These are phyloP conservation scores for Leptinotarsa undecemlineata DNA, from an alignment of 1,140 invertebrate species.

Conservation along the genomic window DNA sequence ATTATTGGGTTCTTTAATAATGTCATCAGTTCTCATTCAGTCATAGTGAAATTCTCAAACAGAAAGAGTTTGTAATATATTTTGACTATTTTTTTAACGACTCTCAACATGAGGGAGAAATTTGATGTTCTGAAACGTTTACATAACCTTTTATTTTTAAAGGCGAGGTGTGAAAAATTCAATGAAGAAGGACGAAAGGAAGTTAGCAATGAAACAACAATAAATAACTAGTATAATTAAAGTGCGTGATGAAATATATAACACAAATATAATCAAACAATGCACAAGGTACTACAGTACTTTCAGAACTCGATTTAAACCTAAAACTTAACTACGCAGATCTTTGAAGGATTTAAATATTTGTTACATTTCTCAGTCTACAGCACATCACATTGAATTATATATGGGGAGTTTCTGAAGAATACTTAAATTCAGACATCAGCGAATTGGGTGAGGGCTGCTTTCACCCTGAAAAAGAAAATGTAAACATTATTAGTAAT, in stretches of 20 bases:
- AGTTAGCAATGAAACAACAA: neutral
- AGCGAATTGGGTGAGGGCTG: conserved; percentile 21
- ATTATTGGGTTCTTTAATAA: no score
- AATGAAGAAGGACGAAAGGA: no score
- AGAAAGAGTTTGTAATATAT: no score
- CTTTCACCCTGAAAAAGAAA: conserved; percentile 28
- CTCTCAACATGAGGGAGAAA: no score
- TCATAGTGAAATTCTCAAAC: no score
- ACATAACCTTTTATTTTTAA: no score
- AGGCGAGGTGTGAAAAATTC: no score
- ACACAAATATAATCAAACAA: conserved; percentile 26
- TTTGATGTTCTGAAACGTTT: no score
- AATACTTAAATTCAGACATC: conserved; percentile 20
- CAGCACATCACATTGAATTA: conserved; percentile 29
- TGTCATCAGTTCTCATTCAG: no score
- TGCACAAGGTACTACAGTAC: conserved; percentile 19
- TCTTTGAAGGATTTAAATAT: neutral
- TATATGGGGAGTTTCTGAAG: conserved; percentile 8
- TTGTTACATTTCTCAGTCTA: conserved; percentile 24
- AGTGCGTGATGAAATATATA: conserved; percentile 12
- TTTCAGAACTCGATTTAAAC: neutral
- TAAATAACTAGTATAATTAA: neutral
- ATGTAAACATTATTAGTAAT: neutral
- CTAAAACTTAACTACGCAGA: neutral
- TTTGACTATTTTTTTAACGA: no score